Evolutionary conservation across 2,113 vertebrate species (phyloP).

Genomic region (Origma solitaria): DNA sequence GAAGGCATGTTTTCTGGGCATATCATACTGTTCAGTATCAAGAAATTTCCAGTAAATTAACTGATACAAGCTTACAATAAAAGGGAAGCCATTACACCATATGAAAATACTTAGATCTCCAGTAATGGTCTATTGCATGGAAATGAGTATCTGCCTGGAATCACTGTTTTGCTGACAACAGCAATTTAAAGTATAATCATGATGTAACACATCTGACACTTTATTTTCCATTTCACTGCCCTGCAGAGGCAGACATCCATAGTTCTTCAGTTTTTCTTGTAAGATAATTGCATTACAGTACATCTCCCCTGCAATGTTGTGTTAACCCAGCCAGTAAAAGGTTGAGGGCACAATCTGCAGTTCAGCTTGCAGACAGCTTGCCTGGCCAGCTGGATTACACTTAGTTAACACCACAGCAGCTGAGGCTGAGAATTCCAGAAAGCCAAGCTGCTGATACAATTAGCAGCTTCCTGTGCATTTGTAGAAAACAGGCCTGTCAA

Average conservation of each 20-base stretch:
- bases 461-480: not conserved
- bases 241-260: not conserved
- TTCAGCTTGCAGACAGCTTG: not conserved
- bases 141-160: not conserved
- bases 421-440: not conserved
- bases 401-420: not conserved
- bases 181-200: not conserved
- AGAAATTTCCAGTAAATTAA: not conserved
- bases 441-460: not conserved
- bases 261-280: not conserved
- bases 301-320: not conserved
- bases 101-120: not conserved
- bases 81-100: not conserved
- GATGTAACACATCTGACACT: not conserved
- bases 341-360: not conserved
- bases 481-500: not conserved
- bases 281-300: not conserved
- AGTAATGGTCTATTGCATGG: not conserved
- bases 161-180: not conserved
- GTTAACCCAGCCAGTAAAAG: not conserved
- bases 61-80: not conserved
- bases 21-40: not conserved
- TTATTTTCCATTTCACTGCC: not conserved
- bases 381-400: not conserved
- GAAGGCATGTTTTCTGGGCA: not conserved